Conservation (phyloP, 2,113 vertebrate species). For the Thunnus maccoyii region DNA sequence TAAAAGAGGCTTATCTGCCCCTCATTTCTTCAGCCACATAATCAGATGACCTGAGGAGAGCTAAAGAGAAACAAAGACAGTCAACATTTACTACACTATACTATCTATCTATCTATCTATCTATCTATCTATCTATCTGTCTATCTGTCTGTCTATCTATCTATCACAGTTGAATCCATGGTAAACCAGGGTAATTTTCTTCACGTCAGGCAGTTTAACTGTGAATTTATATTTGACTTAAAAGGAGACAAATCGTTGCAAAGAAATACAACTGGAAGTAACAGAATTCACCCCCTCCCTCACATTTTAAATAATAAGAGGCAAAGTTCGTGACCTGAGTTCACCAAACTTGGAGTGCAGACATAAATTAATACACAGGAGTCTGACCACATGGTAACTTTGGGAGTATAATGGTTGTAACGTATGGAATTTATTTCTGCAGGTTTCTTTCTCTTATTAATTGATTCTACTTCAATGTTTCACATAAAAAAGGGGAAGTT, state of each 20-base stretch:
- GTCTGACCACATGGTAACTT: constrained; percentile 25
- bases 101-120: constrained; percentile 8
- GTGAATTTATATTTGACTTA: not conserved
- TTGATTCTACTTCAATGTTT: not conserved
- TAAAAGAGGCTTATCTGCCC: constrained; percentile 82
- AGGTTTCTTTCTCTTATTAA: not conserved
- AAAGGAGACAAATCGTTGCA: not conserved
- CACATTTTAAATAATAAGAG: constrained; percentile 54
- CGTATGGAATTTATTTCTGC: not conserved
- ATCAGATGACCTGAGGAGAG: constrained; percentile 71
- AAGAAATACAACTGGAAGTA: not conserved
- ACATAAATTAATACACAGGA: constrained; percentile 36
- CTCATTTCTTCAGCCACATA: constrained; percentile 75
- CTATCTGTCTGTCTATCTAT: constrained; percentile 28
- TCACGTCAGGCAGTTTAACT: not conserved
- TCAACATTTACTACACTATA: constrained; percentile 8
- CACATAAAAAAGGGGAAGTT: not conserved
- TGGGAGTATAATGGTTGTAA: not conserved
- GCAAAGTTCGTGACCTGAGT: constrained; percentile 55
- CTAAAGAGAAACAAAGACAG: constrained; percentile 64
- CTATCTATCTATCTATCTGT: constrained; percentile 35
- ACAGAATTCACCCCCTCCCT: constrained; percentile 10
- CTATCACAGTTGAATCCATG: not conserved
- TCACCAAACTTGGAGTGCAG: constrained; percentile 29
- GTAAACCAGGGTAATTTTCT: not conserved